A percentile compares a stretch with the other conserved stretches of the same genome.
These are phyloP conservation scores for Chlamydotis undulata DNA, from an alignment of 2,113 vertebrate species.

Conservation along the genomic window DNA sequence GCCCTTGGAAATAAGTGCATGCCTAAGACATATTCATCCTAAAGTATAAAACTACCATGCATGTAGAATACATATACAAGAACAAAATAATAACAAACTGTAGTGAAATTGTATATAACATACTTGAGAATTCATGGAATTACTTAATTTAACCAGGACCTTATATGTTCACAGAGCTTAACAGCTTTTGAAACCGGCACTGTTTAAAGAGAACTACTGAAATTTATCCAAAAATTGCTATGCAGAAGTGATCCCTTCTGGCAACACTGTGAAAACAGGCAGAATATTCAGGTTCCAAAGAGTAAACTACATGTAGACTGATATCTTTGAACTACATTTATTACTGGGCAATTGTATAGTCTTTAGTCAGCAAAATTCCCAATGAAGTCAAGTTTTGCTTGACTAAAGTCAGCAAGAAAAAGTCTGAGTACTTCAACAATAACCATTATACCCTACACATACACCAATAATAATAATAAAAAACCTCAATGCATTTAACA, in stretches of 20 bases:
- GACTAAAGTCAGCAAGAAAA: slow-evolving; percentile 9
- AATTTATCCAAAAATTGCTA: slow-evolving; percentile 35
- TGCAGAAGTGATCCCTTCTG: slow-evolving; percentile 32
- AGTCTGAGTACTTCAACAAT: not conserved
- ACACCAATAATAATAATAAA: not conserved
- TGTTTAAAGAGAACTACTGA: slow-evolving; percentile 8
- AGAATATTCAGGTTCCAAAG: not conserved
- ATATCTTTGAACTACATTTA: slow-evolving; percentile 17
- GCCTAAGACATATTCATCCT: not conserved
- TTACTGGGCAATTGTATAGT: not conserved
- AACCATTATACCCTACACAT: not conserved
- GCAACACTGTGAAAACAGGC: not conserved
- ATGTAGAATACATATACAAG: not conserved
- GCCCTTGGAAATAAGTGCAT: not conserved
- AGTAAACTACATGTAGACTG: not conserved
- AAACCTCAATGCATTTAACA: not conserved
- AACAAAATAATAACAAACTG: not conserved
- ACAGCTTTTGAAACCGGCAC: slow-evolving; percentile 11
- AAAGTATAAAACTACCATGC: not conserved
- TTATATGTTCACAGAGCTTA: not conserved
- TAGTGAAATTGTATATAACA: not conserved
- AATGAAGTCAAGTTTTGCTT: not conserved
- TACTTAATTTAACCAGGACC: not conserved
- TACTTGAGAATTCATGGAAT: not conserved
- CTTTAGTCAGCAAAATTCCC: slow-evolving; percentile 38